These are phyloP conservation scores for Paralvinella palmiformis DNA, from an alignment of 1,140 invertebrate genomes.

Conservation along the genomic window DNA sequence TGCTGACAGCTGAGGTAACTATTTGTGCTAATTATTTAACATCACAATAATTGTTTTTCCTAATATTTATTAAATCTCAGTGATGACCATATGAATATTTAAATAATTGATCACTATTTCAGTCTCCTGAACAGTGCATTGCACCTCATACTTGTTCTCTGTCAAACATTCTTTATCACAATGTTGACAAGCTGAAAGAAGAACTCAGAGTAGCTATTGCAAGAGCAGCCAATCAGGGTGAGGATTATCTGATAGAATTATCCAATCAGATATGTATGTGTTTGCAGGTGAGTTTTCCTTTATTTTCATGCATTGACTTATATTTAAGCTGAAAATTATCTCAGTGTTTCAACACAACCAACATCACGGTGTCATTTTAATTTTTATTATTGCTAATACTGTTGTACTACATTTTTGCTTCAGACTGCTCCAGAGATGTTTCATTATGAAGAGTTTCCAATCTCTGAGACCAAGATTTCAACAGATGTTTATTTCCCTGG, in stretches of 20 bases:
- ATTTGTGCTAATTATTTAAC: too few relatives aligned
- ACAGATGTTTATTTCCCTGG: slow-evolving; percentile 46
- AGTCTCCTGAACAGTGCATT: slow-evolving; percentile 29
- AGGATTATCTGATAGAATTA: slow-evolving; percentile 47
- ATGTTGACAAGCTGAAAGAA: slow-evolving; percentile 32
- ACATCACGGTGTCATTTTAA: too few relatives aligned
- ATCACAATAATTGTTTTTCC: too few relatives aligned
- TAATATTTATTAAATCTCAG: too few relatives aligned
- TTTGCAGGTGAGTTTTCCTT: slow-evolving; percentile 35
- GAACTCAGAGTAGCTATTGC: slow-evolving; percentile 43
- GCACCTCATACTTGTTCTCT: slow-evolving; percentile 31
- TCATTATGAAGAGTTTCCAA: slow-evolving; percentile 41
- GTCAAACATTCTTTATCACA: slow-evolving; percentile 39
- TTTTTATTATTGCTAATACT: not conserved
- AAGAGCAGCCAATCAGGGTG: slow-evolving; percentile 44
- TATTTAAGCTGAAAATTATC: not conserved
- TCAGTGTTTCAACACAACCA: slow-evolving; percentile 5
- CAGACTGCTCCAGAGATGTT: slow-evolving; percentile 49
- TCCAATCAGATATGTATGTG: slow-evolving; percentile 47
- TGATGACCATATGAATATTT: too few relatives aligned
- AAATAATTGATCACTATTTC: too few relatives aligned
- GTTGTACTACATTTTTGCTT: not conserved
- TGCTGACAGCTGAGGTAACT: slow-evolving; percentile 22
- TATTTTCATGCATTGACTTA: not conserved
- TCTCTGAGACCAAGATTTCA: slow-evolving; percentile 40